Evolutionary conservation across 92 coral and sea anemone genomes (phyloP), one percentile per base, ranked within the genome.

Genomic region (Actinostola sp.): DNA sequence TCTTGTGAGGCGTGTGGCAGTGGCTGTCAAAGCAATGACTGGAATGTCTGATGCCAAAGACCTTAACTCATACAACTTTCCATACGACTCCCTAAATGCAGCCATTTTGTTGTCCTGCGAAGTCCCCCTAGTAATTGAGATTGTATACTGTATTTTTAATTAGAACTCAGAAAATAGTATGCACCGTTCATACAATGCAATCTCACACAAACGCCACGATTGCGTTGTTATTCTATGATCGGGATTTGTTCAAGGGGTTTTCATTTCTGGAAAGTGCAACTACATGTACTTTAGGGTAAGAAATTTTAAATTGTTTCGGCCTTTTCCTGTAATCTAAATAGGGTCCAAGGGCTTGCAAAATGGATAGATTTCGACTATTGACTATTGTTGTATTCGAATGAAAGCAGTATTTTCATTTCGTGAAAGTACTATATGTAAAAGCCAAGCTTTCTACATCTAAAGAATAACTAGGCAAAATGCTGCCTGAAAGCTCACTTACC

Each of bases 1-100:
- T 54, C 34, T 57, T 25, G 82, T 75, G 8, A 74, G 62, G 7
- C 34, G 42, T 31, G 78, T 83, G 20, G 88, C 82, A 24, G 83
- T 83, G 34, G 88, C 88, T 12, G 88, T 83, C 33, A 76, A 52
- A 36, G 88, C 88, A 50, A 83, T 49, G 19, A 83, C n/a, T 33
- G 61, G 46, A 14, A 30, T 54, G 1, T 63, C 17, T 1, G 83
- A 56, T 19, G 74, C 83, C 26, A 83, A 58, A 14, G 88, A 76
- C 25, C 83, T 19, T 20, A 83, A 30, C 45, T 83, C 88, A n/a
- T 82, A 43, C n/a, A 83, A 23, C 12, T 50, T 41, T 2, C 61
- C 61, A 44, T 82, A 75, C 19, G 54, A 55, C 53, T 82, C 87
- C 11, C 87, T 45, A 25, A 75, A 82, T 34, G 82, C 87, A 11